A percentile compares a stretch with the other conserved stretches of the same genome.
phyloP scores from a whole-genome alignment of 2,797 vertebrate genomes.

The Myiotriccus ornatus region DNA sequence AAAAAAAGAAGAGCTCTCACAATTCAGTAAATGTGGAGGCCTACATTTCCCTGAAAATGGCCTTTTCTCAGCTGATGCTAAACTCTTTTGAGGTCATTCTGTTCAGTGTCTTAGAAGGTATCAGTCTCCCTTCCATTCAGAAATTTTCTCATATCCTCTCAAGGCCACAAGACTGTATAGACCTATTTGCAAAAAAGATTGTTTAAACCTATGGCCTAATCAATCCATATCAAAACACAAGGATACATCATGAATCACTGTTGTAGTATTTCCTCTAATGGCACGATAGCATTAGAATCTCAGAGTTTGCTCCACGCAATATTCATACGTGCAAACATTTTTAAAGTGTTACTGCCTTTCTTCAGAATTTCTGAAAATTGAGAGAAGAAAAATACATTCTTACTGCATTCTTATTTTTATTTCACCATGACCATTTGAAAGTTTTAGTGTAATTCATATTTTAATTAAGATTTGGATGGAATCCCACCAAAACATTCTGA shows the following conservation, averaged over 20 bases:
- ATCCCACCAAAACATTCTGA: neutral
- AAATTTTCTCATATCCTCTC: neutral
- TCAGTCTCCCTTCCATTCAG: neutral
- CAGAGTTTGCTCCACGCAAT: neutral
- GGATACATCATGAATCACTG: neutral
- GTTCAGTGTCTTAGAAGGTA: neutral
- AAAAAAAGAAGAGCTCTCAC: neutral
- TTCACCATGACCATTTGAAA: neutral
- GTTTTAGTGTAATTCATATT: neutral
- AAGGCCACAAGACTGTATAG: neutral
- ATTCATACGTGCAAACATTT: neutral
- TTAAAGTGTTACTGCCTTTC: neutral
- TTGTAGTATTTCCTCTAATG: neutral
- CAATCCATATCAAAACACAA: neutral
- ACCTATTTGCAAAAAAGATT: neutral
- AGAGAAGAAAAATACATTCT: neutral
- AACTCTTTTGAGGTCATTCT: neutral
- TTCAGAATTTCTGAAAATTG: neutral
- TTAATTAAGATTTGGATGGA: neutral
- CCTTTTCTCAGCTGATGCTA: neutral
- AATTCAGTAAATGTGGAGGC: neutral
- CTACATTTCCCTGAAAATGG: neutral
- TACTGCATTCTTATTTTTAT: neutral
- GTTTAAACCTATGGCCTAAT: neutral
- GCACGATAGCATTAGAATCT: neutral